Conservation (phyloP, 2,888 invertebrate genomes). For the Ophonus ardosiacus region DNA sequence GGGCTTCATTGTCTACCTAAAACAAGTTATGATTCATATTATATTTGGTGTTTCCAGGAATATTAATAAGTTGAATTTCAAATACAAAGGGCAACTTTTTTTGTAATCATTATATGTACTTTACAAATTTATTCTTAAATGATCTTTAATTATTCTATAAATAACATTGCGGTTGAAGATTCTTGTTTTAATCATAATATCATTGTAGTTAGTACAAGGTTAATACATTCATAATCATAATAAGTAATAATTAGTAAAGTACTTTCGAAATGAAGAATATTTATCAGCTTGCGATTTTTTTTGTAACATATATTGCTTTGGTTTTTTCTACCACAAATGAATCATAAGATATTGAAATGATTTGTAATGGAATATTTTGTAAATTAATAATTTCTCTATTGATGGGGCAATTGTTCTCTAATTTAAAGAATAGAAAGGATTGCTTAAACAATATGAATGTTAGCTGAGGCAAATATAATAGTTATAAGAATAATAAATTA, state of each 20-base stretch:
- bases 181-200: neutral
- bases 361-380: neutral
- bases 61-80: neutral
- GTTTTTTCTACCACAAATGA: constrained; percentile 7
- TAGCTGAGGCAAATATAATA: too few relatives aligned
- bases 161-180: neutral
- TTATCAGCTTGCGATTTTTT: constrained; percentile 16
- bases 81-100: neutral
- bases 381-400: neutral
- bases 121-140: neutral
- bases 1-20: constrained; percentile 15
- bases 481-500: too few relatives aligned
- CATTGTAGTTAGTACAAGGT: constrained; percentile 26
- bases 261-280: constrained; percentile 29
- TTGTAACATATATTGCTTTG: neutral
- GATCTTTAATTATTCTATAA: neutral
- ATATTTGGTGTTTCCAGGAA: neutral
- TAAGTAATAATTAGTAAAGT: neutral
- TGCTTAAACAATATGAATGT: too few relatives aligned
- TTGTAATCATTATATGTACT: neutral
- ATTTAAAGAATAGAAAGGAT: too few relatives aligned
- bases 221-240: constrained; percentile 1
- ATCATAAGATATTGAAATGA: neutral
- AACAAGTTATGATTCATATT: neutral
- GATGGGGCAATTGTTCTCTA: too few relatives aligned